Evolutionary conservation across 2,113 vertebrate genomes (phyloP).

Genomic region (Fregata magnificens): DNA sequence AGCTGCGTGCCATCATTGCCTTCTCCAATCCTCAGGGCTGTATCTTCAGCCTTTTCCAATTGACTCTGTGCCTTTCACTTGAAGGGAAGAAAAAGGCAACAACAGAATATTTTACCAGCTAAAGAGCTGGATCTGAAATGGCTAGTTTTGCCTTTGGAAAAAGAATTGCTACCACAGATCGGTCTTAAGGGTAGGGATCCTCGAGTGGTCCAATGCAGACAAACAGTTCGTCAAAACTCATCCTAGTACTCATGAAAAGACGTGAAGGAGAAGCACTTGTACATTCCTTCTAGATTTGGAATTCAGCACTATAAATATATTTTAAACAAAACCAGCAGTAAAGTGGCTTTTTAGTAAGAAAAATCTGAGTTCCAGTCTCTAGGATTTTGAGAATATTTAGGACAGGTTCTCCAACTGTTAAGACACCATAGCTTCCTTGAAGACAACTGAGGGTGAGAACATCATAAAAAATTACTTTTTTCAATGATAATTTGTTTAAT

Average conservation of each 20-base stretch:
- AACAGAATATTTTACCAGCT: background rate
- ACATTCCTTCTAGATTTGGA: background rate
- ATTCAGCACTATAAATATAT: background rate
- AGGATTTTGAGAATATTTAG: background rate
- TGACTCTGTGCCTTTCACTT: background rate
- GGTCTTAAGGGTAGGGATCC: background rate
- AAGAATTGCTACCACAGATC: background rate
- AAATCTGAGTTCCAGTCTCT: background rate
- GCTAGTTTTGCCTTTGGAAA: background rate
- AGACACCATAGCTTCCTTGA: background rate
- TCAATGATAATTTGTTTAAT: background rate
- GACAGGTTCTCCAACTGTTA: background rate
- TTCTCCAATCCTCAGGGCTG: background rate
- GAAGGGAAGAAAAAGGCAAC: background rate
- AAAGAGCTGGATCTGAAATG: background rate
- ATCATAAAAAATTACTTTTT: background rate
- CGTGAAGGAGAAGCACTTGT: background rate
- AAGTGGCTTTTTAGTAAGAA: background rate
- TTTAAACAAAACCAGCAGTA: background rate
- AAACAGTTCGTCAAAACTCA: background rate
- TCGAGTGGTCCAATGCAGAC: fast-evolving
- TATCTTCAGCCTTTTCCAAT: background rate
- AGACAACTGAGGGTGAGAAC: background rate
- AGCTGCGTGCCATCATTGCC: fast-evolving
- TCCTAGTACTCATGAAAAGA: background rate